Evolutionary conservation across 2,113 vertebrate species (phyloP), one percentile per base, ranked within the genome.

Genomic region (Aphyosemion australe): DNA sequence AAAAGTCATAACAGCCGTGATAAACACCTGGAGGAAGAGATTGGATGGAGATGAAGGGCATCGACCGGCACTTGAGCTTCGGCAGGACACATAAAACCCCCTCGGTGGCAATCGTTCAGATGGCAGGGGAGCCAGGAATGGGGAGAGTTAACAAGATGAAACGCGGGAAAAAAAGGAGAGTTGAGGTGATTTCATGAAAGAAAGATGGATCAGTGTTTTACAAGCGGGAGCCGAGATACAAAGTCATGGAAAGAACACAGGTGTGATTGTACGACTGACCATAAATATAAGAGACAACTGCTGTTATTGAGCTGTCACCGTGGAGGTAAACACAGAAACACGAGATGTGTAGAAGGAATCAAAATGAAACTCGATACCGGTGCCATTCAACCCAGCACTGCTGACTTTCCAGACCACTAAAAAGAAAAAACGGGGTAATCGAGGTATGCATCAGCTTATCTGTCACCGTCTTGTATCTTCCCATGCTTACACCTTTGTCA

Each of bases 301-400:
- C 65, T 79, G 75, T 72, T 84, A 82, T 82, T 84, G 78, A 84
- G 72, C 78, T 79, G 82, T 83, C 79, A 82, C 61, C 11, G 65
- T 43, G 20, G 60, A 65, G 61, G 63, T 69, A 78, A 76, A 73
- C 76, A 64, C 55, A 20, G 14, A 2, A 61, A 61, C 78, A 2
- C 59, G 74, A 56, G 61, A 53, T 52, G 66, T 65, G 31, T 18
- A 18, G 14, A 15, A 39, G 63, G 50, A 56, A 73, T 65, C 52
- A 6, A 72, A 80, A 76, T 63, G 57, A 79, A 83, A 41, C 51
- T 55, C 37, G n/a, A 37, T 12, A 20, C 62, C 55, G 61, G 63
- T 18, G 57, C 39, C n/a, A 1, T 65, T 75, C 46, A 60, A 65
- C 56, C 56, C 59, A 60, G 34, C 32, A 46, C 60, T 45, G 62